Percentiles rank a stretch among this genome's conserved stretches.
Conservation (phyloP, 2,797 vertebrate species). For the Atherinosoma microstoma region DNA sequence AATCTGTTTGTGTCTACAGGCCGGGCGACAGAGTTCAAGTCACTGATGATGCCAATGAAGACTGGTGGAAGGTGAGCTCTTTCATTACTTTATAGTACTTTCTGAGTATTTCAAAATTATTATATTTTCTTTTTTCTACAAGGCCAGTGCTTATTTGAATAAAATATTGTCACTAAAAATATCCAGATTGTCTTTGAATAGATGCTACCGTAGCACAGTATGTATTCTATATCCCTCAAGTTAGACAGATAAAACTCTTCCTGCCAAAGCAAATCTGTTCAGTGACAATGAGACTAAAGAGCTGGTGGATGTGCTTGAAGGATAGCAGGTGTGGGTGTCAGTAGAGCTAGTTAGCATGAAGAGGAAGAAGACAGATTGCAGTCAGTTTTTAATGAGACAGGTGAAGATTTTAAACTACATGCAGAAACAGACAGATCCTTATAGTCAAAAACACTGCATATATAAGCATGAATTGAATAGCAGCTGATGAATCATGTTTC, state of each 20-base stretch:
- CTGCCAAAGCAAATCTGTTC: slow-evolving; percentile 23
- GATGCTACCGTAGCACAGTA: neutral
- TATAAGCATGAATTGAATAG: neutral
- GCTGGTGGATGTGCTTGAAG: slow-evolving; percentile 31
- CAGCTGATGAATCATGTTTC: neutral
- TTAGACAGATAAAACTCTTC: slow-evolving; percentile 4
- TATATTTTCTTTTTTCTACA: slow-evolving; percentile 13
- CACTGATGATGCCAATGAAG: slow-evolving; percentile 91
- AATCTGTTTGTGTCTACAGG: slow-evolving; percentile 67
- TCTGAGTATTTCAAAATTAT: neutral
- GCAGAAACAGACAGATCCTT: slow-evolving; percentile 32
- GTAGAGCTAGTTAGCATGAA: slow-evolving; percentile 41
- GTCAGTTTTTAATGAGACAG: slow-evolving; percentile 56
- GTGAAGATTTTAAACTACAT: slow-evolving; percentile 48
- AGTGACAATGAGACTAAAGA: slow-evolving; percentile 20
- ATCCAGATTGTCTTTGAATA: slow-evolving; percentile 12
- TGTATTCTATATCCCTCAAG: neutral
- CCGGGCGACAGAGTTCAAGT: slow-evolving; percentile 90
- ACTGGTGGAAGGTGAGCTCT: slow-evolving; percentile 92
- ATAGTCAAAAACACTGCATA: slow-evolving; percentile 9
- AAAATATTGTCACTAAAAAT: slow-evolving; percentile 14
- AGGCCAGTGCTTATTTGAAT: slow-evolving; percentile 6
- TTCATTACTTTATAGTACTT: slow-evolving; percentile 1
- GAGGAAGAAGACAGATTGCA: slow-evolving; percentile 49
- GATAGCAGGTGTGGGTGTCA: slow-evolving; percentile 38